Evolutionary conservation across 2,797 vertebrate genomes (phyloP), one percentile per base, ranked within the genome.

Genomic region (Selene dorsalis): DNA sequence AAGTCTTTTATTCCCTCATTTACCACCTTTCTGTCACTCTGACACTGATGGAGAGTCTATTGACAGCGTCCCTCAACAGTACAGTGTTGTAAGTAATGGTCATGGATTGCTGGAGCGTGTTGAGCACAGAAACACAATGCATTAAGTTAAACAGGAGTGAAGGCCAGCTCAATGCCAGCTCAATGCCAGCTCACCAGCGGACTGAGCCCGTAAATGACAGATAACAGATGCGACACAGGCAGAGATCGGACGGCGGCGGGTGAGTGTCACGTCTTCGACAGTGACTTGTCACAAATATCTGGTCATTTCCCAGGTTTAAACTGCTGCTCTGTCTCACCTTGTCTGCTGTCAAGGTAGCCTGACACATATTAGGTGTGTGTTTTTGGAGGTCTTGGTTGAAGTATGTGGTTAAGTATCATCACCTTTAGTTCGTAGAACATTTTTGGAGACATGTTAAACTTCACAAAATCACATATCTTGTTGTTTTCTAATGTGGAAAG

Each of bases 1-100:
- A 85, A 67, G 61, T 57, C 77, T 84, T 85, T 82, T 75, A 65
- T 75, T 79, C 73, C 70, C 39, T 48, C n/a, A 32, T 75, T 76
- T 28, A 26, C 26, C 47, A 41, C 55, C 55, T 69, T 77, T 64
- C 41, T 81, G 74, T 75, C 70, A 53, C 64, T 47, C 47, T 73
- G 87, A 88, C 80, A 73, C 64, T 85, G 89, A 92, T 48, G 53
- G 82, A 92, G 35, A 78, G 73, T 3, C 50, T 88, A 91, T 92
- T 81, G 92, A 91, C 89, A 77, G 65, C 22, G n/a, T 75, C 84
- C 64, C 83, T 89, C 75, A 73, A 70, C 65, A 39, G 69, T 69
- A 80, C 78, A 12, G 58, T 81, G 85, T 79, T 81, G 83, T 77
- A 72, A 89, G 85, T 89, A 87, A 93, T 91, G 80, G 76, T 70